Evolutionary conservation across 1,140 invertebrate genomes (phyloP), one percentile per base, ranked within the genome.

Genomic region (Cepaea nemoralis): DNA sequence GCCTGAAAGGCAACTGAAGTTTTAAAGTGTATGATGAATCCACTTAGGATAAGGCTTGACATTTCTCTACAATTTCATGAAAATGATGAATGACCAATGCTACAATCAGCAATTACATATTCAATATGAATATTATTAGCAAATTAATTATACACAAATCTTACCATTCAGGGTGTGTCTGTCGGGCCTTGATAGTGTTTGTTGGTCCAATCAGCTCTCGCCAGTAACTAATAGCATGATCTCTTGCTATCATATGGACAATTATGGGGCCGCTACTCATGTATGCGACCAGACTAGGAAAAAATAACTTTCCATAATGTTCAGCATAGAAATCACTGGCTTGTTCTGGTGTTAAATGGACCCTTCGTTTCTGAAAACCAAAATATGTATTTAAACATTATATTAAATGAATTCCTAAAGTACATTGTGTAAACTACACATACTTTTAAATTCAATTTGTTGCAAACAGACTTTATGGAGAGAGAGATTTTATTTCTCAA

Each of bases 271-370:
- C 95, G 79, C 94, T 94, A 0, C 95, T 95, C 91, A 97, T 95
- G 83, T 95, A 94, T 0, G 95, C 93, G 1, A 97, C 94, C 48
- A 96, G 91, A 86, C 94, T 93, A 19, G 95, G 94, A 87, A 96
- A 97, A 82, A 94, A 93, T 24, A 94, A 87, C 67, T 94, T 93
- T 0, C 94, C 94, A 88, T 94, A 95, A 89, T 94, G 94, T 63
- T 96, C 94, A 0, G 91, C 91, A 90, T 96, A 96, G 83, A 97
- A 94, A 89, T 97, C 95, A 5, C 95, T 95, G 0, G 94, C 95
- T 88, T 96, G 94, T 90, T 96, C 96, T 0, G 95, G 94, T 6
- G 95, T 95, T 81, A 97, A 91, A 48, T 93, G 93, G 0, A 97
- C 88, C 86, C 92, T 92, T 82, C 95, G 93, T 86, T 93, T 94